Evolutionary conservation across 2,888 invertebrate species (phyloP).

Genomic region (Folsomia manolachei): DNA sequence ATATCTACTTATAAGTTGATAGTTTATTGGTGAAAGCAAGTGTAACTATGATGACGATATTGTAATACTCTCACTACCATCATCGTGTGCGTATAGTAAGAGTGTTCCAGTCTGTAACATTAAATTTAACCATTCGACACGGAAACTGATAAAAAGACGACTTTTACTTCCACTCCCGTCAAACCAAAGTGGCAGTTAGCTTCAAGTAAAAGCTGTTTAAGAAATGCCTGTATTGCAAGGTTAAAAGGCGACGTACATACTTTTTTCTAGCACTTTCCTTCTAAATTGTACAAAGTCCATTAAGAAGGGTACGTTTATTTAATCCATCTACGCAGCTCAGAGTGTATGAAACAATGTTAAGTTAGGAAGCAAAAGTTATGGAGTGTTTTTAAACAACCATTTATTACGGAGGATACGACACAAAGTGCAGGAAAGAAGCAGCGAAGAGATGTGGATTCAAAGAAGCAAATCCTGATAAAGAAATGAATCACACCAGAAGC

Average conservation of each 20-base stretch:
- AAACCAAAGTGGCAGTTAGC: neutral
- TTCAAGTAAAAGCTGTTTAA: too few species aligned
- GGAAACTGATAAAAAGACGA: neutral
- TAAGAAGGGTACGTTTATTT: neutral
- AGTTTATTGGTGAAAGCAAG: too few species aligned
- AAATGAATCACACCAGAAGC: neutral
- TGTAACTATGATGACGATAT: too few species aligned
- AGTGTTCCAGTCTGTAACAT: neutral
- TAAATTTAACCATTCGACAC: neutral
- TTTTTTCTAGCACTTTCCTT: too few species aligned
- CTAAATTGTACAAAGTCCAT: too few species aligned
- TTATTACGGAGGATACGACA: slow-evolving; percentile 1
- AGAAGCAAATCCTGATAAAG: neutral
- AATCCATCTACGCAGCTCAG: neutral
- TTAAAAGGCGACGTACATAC: neutral
- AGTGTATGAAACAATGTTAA: neutral
- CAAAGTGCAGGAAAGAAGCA: too few species aligned
- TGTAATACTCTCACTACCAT: too few species aligned
- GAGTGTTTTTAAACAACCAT: slow-evolving; percentile 4
- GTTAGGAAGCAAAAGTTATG: neutral
- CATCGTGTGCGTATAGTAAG: neutral
- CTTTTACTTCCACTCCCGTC: neutral
- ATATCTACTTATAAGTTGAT: too few species aligned
- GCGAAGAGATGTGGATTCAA: too few species aligned
- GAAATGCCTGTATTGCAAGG: neutral